phyloP scores from a whole-genome alignment of 2,113 vertebrate genomes.

The Lanius collurio region DNA sequence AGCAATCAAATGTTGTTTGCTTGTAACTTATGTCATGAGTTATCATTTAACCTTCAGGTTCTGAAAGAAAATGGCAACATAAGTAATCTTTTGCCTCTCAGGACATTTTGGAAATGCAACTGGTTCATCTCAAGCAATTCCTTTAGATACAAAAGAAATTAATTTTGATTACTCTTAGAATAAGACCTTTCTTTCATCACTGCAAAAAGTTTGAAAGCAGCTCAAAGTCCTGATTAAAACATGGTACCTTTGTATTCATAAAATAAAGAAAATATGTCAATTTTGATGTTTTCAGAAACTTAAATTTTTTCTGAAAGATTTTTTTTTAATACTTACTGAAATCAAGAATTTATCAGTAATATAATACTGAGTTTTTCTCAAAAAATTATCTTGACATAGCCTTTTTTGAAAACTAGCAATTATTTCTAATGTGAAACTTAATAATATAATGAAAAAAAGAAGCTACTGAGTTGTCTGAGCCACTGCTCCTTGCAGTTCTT shows the following conservation, averaged over 20 bases:
- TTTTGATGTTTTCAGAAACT: background rate
- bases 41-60: background rate
- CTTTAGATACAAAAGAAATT: background rate
- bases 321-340: background rate
- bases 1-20: background rate
- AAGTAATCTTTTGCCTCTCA: background rate
- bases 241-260: background rate
- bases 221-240: background rate
- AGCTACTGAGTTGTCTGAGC: background rate
- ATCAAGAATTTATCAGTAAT: background rate
- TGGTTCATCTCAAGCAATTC: background rate
- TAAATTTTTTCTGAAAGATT: background rate
- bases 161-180: background rate
- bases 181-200: background rate
- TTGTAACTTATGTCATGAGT: background rate
- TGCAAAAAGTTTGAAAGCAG: too few relatives aligned
- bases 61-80: background rate
- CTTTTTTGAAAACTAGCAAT: background rate
- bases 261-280: background rate
- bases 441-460: background rate
- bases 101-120: background rate
- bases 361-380: background rate
- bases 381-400: background rate
- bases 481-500: background rate
- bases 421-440: background rate